Base-by-base conservation (phyloP, 2,797 vertebrate species). In the Rousettus madagascariensis region DNA sequence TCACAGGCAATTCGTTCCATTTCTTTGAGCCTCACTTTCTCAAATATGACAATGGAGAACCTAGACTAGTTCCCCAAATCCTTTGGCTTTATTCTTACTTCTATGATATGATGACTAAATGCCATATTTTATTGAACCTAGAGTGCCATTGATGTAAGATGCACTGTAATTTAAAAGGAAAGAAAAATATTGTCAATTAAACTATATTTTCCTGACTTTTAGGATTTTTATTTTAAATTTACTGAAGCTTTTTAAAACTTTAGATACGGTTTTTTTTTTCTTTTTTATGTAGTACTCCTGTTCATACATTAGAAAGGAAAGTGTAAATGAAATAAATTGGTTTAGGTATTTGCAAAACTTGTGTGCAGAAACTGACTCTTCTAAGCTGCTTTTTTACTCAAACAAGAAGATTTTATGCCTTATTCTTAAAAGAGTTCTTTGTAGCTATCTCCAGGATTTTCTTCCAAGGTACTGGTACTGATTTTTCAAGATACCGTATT, bases 221-320 rank as follows among this genome's bases (percentile, higher is more conserved):
- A 38, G 22, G n/a, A 41, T 75, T 95, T 95, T 61, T 61, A 84
- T 59, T 90, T 75, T 92, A 53, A 92, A 80, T 38, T 22, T 53
- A 77, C n/a, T 72, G 6, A 49, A 10, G 0, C 8, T 24, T 61
- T 86, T 74, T 38, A 63, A 94, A 83, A 69, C 0, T 55, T 75
- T 63, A 75, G 30, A 36, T 15, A 53, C 10, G 43, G 2, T 6
- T 55, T 53, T 80, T 51, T 57, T 49, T 36, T 83, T 68, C 15
- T 8, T 75, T 49, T 61, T 26, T 28, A 43, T 53, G 22, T 22
- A 38, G 30, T 9, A 19, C 28, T 83, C 24, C 65, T 71, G 19
- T 28, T 61, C 38, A 71, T 38, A n/a, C 8, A 38, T 33, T 26
- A 33, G 57, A 71, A 86, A 82, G 9, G 2, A 69, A 85, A 86